These are phyloP conservation scores for Acrobasis suavella DNA, from an alignment of 2,888 invertebrate species.

Conservation along the genomic window DNA sequence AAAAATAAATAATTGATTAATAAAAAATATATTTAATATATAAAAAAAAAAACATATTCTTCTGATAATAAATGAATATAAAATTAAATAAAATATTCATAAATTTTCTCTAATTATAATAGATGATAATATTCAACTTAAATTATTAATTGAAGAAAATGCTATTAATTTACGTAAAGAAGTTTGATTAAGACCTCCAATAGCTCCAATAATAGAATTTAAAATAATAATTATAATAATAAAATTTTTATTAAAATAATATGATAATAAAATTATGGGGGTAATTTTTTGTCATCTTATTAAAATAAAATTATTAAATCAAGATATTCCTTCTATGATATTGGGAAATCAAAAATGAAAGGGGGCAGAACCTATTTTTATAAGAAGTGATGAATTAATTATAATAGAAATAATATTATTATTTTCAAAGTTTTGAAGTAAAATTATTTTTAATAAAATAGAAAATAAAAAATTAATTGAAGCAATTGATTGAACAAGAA, in stretches of 20 bases:
- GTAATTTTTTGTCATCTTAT: conserved; percentile 86
- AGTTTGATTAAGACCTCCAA: conserved; percentile 80
- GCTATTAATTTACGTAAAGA: conserved; percentile 82
- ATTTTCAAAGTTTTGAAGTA: conserved; percentile 57
- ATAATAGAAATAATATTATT: conserved; percentile 53
- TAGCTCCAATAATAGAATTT: conserved; percentile 71
- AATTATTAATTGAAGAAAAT: conserved; percentile 85
- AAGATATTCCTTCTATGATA: conserved; percentile 82
- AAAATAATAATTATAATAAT: conserved; percentile 68
- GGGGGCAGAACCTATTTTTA: conserved; percentile 82
- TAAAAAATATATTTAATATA: conserved; percentile 70
- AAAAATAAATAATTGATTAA: conserved; percentile 77
- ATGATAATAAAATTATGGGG: conserved; percentile 80
- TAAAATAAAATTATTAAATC: conserved; percentile 81
- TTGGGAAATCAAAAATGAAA: conserved; percentile 84
- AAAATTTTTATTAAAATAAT: conserved; percentile 68
- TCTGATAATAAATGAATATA: conserved; percentile 71
- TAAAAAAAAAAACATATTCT: conserved; percentile 73
- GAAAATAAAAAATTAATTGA: conserved; percentile 79
- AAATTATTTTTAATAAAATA: conserved; percentile 64
- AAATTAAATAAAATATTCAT: conserved; percentile 70
- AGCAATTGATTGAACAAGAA: conserved; percentile 82
- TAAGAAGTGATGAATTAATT: conserved; percentile 67
- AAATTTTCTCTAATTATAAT: conserved; percentile 71
- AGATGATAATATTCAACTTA: conserved; percentile 80